These are phyloP conservation scores for Arrhamphus sclerolepis DNA, from an alignment of 2,797 vertebrate species.

Conservation along the genomic window DNA sequence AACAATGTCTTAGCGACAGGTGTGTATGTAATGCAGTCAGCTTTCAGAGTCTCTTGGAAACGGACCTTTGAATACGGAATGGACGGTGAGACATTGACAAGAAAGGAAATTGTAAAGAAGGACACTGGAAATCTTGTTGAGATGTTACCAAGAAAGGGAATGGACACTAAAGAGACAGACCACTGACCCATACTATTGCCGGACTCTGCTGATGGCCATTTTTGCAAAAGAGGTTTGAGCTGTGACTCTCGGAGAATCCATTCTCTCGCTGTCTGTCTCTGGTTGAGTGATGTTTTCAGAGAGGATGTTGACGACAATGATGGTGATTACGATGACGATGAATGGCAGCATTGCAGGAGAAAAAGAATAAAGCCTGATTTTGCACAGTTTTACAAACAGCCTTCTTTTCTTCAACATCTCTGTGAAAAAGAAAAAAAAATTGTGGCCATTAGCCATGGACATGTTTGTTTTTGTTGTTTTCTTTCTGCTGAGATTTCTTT, in stretches of 20 bases:
- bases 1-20: conserved; percentile 35
- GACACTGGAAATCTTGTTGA: conserved; percentile 50
- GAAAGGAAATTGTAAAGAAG: conserved; percentile 56
- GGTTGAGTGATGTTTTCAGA: conserved; percentile 58
- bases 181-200: conserved; percentile 36
- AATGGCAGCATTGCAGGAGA: conserved; percentile 50
- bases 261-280: conserved; percentile 54
- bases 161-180: conserved; percentile 51
- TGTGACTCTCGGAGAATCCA: conserved; percentile 46
- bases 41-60: conserved; percentile 48
- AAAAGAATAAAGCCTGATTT: conserved; percentile 78
- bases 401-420: conserved; percentile 51
- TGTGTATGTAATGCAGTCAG: conserved; percentile 46
- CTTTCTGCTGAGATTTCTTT: conserved; percentile 13
- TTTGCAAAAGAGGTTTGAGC: conserved; percentile 46
- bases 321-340: conserved; percentile 56
- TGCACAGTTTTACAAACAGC: conserved; percentile 81
- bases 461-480: not conserved
- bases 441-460: conserved; percentile 12
- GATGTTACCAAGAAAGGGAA: conserved; percentile 51
- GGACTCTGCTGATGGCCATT: conserved; percentile 52
- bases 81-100: conserved; percentile 41
- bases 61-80: conserved; percentile 39
- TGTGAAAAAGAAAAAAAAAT: conserved; percentile 15
- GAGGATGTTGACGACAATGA: conserved; percentile 58